Conservation (phyloP, 2,113 vertebrate species). For the Cinclus mexicanus region DNA sequence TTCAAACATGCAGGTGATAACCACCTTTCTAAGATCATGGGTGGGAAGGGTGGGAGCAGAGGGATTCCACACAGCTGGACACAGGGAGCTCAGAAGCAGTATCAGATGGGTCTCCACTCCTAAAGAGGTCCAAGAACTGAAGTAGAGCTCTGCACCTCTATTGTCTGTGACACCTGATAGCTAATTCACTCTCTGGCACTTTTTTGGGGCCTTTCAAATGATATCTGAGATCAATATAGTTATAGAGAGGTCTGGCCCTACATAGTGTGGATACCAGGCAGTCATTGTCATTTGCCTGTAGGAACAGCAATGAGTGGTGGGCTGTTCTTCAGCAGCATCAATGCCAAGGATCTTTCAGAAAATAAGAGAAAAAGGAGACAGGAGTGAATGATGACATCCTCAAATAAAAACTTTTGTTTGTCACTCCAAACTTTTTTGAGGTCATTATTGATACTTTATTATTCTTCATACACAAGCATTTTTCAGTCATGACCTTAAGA, state of each 20-base stretch:
- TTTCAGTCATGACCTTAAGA: neutral
- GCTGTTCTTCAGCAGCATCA: neutral
- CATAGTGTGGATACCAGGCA: neutral
- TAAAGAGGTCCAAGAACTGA: neutral
- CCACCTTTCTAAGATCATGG: neutral
- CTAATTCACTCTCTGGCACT: neutral
- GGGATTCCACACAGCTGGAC: accelerated
- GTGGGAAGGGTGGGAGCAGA: neutral
- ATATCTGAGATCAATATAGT: neutral
- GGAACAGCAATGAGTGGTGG: neutral
- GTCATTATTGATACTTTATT: neutral
- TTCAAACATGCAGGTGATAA: neutral
- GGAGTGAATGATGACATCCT: neutral
- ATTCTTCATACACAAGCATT: neutral
- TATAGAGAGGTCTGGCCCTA: neutral
- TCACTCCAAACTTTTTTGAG: neutral
- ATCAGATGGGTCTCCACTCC: neutral
- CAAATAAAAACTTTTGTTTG: neutral
- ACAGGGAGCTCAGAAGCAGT: neutral
- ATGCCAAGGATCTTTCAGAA: neutral
- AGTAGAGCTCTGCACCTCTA: neutral
- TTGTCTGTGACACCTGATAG: neutral
- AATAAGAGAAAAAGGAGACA: neutral
- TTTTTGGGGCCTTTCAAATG: neutral
- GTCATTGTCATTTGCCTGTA: neutral